phyloP scores from a whole-genome alignment of 2,797 vertebrate species.

The Neosalanx taihuensis region DNA sequence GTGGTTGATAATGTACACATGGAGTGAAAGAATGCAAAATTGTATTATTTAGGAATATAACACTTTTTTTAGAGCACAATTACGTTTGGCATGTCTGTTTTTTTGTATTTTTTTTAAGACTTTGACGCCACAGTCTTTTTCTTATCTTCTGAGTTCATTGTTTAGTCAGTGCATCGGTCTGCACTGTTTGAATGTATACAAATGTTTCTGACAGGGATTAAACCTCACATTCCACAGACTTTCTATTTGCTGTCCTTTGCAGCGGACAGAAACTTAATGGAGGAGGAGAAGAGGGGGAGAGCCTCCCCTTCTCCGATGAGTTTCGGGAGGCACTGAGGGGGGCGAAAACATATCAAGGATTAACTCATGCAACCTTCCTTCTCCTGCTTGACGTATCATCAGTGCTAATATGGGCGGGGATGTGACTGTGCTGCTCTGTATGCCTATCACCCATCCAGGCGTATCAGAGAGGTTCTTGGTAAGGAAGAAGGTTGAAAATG shows the following conservation, averaged over 20 bases:
- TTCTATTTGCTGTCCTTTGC: not conserved
- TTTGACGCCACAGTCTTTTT: not conserved
- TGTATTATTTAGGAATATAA: not conserved
- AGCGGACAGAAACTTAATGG: not conserved
- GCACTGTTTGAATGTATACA: conserved; percentile 53
- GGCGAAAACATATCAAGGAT: too few relatives aligned
- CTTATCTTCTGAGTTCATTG: not conserved
- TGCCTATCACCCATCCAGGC: not conserved
- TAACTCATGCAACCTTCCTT: not conserved
- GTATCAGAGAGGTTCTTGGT: not conserved
- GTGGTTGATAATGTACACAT: not conserved
- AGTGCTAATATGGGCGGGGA: too few relatives aligned
- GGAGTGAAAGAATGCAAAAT: not conserved
- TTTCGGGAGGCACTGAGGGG: not conserved
- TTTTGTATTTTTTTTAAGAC: not conserved
- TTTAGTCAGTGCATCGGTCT: conserved; percentile 25
- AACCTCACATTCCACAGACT: not conserved
- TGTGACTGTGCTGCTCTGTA: not conserved
- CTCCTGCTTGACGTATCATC: not conserved
- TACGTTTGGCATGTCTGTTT: not conserved
- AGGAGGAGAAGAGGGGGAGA: not conserved
- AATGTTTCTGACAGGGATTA: conserved; percentile 15
- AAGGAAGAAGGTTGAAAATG: too few relatives aligned
- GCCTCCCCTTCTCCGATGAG: not conserved
- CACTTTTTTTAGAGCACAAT: not conserved